phyloP scores from a whole-genome alignment of 2,113 vertebrate genomes.

The Hiodon tergisus region DNA sequence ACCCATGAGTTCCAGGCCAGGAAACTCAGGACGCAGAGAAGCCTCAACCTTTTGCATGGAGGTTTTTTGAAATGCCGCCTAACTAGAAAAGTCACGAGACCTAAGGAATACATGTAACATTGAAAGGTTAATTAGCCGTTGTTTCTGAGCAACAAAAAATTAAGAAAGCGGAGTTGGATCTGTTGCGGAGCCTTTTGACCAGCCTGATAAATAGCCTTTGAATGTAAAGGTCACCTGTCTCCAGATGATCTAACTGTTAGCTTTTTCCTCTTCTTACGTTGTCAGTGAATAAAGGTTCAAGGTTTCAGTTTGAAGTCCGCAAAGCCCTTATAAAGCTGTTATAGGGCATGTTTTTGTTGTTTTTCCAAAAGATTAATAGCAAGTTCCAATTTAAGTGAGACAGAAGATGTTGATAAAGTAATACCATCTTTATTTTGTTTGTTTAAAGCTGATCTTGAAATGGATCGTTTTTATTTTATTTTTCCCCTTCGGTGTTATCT shows the following conservation, averaged over 20 bases:
- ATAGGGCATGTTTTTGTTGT: too few relatives aligned
- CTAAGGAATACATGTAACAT: slow-evolving; percentile 43
- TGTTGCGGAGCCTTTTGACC: slow-evolving; percentile 45
- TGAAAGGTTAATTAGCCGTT: slow-evolving; percentile 56
- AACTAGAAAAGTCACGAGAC: slow-evolving; percentile 18
- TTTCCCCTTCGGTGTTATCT: too few relatives aligned
- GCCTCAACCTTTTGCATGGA: neutral
- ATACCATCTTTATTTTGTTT: too few relatives aligned
- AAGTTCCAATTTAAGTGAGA: too few relatives aligned
- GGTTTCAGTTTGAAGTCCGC: too few relatives aligned
- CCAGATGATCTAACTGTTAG: slow-evolving; percentile 45
- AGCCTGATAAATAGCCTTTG: slow-evolving; percentile 53
- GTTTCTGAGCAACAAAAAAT: slow-evolving; percentile 40
- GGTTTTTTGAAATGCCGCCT: neutral
- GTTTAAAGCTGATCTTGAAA: too few relatives aligned
- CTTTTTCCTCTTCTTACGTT: slow-evolving; percentile 9
- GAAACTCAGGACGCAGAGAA: neutral
- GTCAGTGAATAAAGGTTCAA: slow-evolving; percentile 5
- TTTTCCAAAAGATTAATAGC: too few relatives aligned
- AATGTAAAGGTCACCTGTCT: slow-evolving; percentile 58
- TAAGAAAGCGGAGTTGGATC: slow-evolving; percentile 44
- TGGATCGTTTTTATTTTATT: too few relatives aligned
- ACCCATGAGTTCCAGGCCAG: too few relatives aligned
- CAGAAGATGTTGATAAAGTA: too few relatives aligned
- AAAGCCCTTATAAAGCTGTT: too few relatives aligned